Evolutionary conservation across 2,797 vertebrate species (phyloP).

Genomic region (Choloepus didactylus): DNA sequence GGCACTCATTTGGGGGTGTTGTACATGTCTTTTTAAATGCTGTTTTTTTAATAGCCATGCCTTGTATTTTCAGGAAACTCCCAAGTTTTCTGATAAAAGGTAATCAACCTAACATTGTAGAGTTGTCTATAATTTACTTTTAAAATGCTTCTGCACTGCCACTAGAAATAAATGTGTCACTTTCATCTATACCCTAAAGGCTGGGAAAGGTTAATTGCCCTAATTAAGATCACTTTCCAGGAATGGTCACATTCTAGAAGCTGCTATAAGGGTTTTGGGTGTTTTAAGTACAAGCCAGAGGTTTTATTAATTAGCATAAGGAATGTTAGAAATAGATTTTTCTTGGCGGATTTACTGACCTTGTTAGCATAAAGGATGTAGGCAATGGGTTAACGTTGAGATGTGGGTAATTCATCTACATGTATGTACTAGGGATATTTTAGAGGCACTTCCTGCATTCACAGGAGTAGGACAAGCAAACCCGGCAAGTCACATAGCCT

Average conservation of each 20-base stretch:
- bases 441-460: not conserved
- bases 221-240: not conserved
- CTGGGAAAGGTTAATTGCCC: not conserved
- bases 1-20: not conserved
- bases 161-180: not conserved
- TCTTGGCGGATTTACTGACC: not conserved
- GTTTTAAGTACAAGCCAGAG: not conserved
- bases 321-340: not conserved
- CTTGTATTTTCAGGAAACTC: not conserved
- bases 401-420: not conserved
- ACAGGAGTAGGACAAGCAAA: not conserved
- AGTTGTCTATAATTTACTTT: not conserved
- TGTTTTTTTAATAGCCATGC: not conserved
- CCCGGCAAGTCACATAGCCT: not conserved
- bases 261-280: not conserved
- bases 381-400: not conserved
- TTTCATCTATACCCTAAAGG: not conserved
- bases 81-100: conserved; percentile 6
- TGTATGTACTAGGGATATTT: not conserved
- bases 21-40: not conserved
- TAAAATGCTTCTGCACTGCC: not conserved
- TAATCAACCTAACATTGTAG: not conserved
- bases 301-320: not conserved
- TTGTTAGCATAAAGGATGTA: not conserved
- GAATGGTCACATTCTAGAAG: not conserved